Conservation (phyloP, 2,888 invertebrate genomes). For the Octonoba sinensis region DNA sequence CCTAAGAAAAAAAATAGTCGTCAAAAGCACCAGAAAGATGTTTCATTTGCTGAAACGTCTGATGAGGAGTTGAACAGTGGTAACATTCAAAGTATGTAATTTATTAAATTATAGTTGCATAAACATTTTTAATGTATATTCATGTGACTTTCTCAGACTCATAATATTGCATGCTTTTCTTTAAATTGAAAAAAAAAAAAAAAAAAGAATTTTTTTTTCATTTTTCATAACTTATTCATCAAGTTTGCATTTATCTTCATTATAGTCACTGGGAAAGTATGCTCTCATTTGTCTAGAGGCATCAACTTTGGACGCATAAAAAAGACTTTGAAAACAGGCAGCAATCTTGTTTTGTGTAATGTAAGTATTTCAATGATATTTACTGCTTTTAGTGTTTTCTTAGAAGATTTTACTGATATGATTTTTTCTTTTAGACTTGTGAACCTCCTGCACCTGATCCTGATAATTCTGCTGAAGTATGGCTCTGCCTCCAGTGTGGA, state of each 20-base stretch:
- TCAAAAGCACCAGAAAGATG: conserved; percentile 52
- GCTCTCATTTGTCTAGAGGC: conserved; percentile 76
- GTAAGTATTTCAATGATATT: conserved; percentile 23
- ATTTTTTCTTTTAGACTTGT: conserved; percentile 26
- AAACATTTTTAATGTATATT: too few relatives aligned
- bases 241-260: too few relatives aligned
- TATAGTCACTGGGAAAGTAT: conserved; percentile 37
- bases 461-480: conserved; percentile 69
- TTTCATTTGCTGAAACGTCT: conserved; percentile 28
- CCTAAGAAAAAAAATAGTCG: conserved; percentile 44
- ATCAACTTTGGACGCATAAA: conserved; percentile 78
- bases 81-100: conserved; percentile 27
- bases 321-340: conserved; percentile 74
- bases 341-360: conserved; percentile 71
- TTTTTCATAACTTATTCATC: too few relatives aligned
- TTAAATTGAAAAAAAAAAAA: too few relatives aligned
- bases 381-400: not conserved
- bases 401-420: not conserved
- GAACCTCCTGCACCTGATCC: not conserved
- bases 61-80: conserved; percentile 38
- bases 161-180: too few relatives aligned
- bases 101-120: too few relatives aligned
- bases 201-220: too few relatives aligned
- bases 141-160: too few relatives aligned
- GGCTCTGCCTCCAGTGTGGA: conserved; percentile 88